Evolutionary conservation across 1,140 invertebrate genomes (phyloP).

Genomic region (Drosophila repletoides): DNA sequence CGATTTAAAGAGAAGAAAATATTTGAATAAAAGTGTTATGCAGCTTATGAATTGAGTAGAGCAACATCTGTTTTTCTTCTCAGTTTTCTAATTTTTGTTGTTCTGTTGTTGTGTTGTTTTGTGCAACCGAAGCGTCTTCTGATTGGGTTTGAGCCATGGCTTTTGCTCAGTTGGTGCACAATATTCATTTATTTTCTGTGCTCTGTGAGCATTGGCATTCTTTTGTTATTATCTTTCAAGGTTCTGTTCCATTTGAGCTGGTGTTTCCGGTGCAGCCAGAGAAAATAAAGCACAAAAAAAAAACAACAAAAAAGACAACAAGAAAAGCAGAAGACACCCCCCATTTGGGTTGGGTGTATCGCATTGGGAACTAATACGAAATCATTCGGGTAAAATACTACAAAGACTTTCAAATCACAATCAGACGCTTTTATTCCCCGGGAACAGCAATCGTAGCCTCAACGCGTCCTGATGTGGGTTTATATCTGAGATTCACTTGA

Average conservation of each 20-base stretch:
- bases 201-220: not conserved
- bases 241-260: conserved; percentile 7
- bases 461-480: conserved; percentile 11
- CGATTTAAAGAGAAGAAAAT: too few relatives aligned
- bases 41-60: not conserved
- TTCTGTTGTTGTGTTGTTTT: not conserved
- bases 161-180: conserved; percentile 12
- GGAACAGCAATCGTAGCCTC: not conserved
- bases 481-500: conserved; percentile 8
- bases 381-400: conserved; percentile 49
- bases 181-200: conserved; percentile 54
- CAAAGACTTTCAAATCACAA: conserved; percentile 56
- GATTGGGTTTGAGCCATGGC: conserved; percentile 9
- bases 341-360: not conserved
- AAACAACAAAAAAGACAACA: not conserved
- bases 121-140: not conserved
- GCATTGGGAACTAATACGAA: conserved; percentile 45
- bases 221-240: conserved; percentile 38
- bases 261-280: conserved; percentile 10
- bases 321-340: not conserved
- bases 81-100: not conserved
- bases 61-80: not conserved
- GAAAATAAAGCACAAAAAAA: not conserved
- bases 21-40: too few relatives aligned
- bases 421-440: conserved; percentile 54